Evolutionary conservation across 1,140 invertebrate genomes (phyloP), one percentile per base, ranked within the genome.

Genomic region (Panagrolaimus sp.): DNA sequence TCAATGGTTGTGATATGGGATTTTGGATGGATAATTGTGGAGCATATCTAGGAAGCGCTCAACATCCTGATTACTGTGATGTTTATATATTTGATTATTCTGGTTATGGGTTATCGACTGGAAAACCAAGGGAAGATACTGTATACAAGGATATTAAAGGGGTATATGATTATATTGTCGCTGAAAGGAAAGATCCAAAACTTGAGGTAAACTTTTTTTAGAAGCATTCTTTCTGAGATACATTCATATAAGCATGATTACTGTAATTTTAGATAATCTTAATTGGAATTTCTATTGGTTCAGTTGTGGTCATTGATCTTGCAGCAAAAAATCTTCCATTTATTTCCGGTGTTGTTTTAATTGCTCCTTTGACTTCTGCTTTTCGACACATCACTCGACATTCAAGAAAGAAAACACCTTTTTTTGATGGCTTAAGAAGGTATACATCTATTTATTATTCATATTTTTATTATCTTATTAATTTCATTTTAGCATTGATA

Each of bases 31-130:
- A 32, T 52, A 12, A n/a, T n/a, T 52, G 9, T 24, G n/a, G 17
- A 5, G 70, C 43, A 24, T 17, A 21, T 58, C 45, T 70, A 75
- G 24, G n/a, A 38, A 43, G 71, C 9, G 12, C 7, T 71, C 24
- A 28, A 72, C 46, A 32, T 10, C 47, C 38, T 38, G 24, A 43
- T 65, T 14, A 63, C 8, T 21, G n/a, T 26, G 70, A 71, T 28
- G 70, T 71, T 14, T 71, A 71, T 43, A 28, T 47, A 17, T 71
- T 72, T 47, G 70, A 71, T 43, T 71, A 71, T 58, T 73, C 70
- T n/a, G 70, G 70, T 14, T 71, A 73, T 63, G 70, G 70, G 1
- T 21, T 38, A 38, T 75, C 72, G 12, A 32, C 70, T 43, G 70
- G 70, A 10, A 72, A 38, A 17, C 69, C 70, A n/a, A 75, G 26